These are phyloP conservation scores for Crossaster papposus DNA, from an alignment of 53 echinoderm and acorn worm genomes.

Conservation along the genomic window DNA sequence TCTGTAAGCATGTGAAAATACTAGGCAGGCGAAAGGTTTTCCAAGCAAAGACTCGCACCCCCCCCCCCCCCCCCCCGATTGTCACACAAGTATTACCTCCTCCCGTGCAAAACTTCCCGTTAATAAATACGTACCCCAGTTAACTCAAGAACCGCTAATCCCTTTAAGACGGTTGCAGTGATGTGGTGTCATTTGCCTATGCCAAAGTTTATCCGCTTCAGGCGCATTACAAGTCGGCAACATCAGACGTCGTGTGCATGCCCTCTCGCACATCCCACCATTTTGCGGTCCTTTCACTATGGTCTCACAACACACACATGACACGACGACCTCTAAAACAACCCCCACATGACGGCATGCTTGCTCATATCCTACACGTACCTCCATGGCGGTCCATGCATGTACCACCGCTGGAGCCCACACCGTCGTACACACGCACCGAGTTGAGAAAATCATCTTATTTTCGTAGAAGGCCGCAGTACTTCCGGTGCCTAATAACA, in stretches of 20 bases:
- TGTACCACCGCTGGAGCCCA: not conserved
- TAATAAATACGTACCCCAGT: not conserved
- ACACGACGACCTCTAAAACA: not conserved
- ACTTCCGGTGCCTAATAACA: not conserved
- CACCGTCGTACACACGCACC: not conserved
- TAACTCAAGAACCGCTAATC: not conserved
- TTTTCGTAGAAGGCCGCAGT: not conserved
- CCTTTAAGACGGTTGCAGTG: constrained; percentile 12
- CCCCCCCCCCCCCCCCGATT: too few relatives aligned
- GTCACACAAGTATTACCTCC: too few relatives aligned
- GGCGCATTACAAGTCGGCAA: constrained; percentile 20
- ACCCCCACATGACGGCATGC: not conserved
- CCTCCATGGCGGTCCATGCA: too few relatives aligned
- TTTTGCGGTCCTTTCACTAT: not conserved
- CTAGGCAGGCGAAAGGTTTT: too few relatives aligned
- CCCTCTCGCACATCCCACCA: not conserved
- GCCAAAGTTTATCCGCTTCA: constrained; percentile 27
- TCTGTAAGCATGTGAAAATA: too few relatives aligned
- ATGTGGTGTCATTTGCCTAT: constrained; percentile 7
- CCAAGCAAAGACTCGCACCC: too few relatives aligned
- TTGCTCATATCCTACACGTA: too few relatives aligned
- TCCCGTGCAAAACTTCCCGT: too few relatives aligned
- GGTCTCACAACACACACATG: not conserved
- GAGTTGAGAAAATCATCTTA: not conserved
- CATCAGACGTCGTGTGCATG: not conserved